Conservation (phyloP, 2,113 vertebrate species). For the Misgurnus anguillicaudatus region DNA sequence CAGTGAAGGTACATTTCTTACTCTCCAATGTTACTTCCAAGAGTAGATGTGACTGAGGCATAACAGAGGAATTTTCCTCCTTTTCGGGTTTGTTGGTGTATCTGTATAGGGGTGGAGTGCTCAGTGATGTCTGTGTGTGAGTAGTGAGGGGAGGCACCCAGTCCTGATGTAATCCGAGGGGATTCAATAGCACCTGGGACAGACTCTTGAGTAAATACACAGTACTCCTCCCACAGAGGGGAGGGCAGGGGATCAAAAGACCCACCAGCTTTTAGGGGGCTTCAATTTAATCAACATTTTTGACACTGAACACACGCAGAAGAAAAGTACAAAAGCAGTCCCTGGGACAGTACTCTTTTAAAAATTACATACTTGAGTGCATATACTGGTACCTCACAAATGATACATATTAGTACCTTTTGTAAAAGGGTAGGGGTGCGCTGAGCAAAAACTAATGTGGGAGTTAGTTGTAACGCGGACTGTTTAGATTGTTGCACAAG, state of each 20-base stretch:
- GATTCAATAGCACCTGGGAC: slow-evolving; percentile 68
- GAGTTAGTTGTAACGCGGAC: too few species aligned
- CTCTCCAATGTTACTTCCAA: neutral
- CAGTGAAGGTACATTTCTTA: slow-evolving; percentile 40
- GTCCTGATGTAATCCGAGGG: slow-evolving; percentile 64
- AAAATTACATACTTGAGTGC: too few species aligned
- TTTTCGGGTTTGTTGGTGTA: slow-evolving; percentile 38
- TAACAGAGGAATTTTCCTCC: slow-evolving; percentile 52
- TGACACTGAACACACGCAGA: too few species aligned
- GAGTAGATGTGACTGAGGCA: slow-evolving; percentile 14
- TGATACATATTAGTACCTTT: too few species aligned
- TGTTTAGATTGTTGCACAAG: too few species aligned
- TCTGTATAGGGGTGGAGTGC: slow-evolving; percentile 38
- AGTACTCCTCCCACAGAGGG: slow-evolving; percentile 17
- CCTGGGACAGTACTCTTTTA: too few species aligned
- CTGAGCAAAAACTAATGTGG: too few species aligned
- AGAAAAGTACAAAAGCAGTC: too few species aligned
- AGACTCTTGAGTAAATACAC: slow-evolving; percentile 65
- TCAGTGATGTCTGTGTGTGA: slow-evolving; percentile 29
- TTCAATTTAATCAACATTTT: neutral
- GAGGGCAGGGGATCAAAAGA: slow-evolving; percentile 19
- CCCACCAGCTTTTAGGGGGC: neutral
- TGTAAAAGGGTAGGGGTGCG: too few species aligned
- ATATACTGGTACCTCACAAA: too few species aligned
- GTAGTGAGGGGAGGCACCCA: slow-evolving; percentile 47